A percentile compares a stretch with the other conserved stretches of the same genome.
Conservation (phyloP, 2,113 vertebrate species). For the Synchiropus splendidus region DNA sequence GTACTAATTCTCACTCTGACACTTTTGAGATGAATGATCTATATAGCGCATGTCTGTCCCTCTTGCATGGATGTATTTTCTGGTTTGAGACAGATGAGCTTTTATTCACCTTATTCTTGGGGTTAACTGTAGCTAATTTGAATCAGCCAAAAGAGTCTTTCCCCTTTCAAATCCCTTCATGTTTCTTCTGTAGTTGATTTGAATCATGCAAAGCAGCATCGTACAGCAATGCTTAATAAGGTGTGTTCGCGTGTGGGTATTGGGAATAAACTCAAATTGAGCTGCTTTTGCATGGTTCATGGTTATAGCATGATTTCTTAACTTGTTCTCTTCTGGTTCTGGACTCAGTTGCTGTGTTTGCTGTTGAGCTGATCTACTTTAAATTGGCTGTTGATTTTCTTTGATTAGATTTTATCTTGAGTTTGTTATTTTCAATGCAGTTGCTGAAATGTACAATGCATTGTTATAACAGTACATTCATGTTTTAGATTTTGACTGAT, state of each 20-base stretch:
- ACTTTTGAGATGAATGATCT: constrained; percentile 56
- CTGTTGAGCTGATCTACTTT: constrained; percentile 41
- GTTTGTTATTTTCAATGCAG: constrained; percentile 70
- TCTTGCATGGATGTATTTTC: constrained; percentile 80
- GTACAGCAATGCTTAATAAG: not conserved
- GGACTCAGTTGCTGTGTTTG: constrained; percentile 50
- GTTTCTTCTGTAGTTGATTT: constrained; percentile 40
- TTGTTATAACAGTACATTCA: constrained; percentile 64
- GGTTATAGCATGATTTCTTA: constrained; percentile 68
- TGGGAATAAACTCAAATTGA: not conserved
- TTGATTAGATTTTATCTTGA: constrained; percentile 54
- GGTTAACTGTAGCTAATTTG: constrained; percentile 39
- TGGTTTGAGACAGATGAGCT: constrained; percentile 48
- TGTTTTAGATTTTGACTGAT: constrained; percentile 62
- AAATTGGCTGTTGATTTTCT: constrained; percentile 54
- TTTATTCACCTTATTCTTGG: constrained; percentile 27
- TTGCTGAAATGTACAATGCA: constrained; percentile 69
- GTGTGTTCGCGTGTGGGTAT: too few species aligned
- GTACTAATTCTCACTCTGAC: constrained; percentile 80
- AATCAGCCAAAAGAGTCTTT: constrained; percentile 38
- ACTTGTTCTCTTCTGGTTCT: constrained; percentile 51
- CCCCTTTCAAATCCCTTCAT: constrained; percentile 39
- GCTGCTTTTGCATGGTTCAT: constrained; percentile 71
- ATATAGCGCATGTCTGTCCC: constrained; percentile 85
- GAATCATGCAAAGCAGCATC: constrained; percentile 68